Evolutionary conservation across 1,140 invertebrate species (phyloP), one percentile per base, ranked within the genome.

Genomic region (Nasonia longicornis): DNA sequence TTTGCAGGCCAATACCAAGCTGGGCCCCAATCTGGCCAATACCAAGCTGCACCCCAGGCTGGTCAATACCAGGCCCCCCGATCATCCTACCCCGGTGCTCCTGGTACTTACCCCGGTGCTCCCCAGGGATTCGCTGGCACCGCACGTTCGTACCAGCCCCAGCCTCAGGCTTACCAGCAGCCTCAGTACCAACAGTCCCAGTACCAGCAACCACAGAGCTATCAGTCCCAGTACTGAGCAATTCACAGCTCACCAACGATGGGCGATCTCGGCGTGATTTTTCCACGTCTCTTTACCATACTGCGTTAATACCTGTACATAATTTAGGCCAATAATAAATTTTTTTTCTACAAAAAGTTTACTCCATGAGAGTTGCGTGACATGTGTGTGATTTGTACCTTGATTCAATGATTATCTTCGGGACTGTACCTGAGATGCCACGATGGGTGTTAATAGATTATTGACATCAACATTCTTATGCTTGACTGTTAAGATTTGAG

Each of bases 271-370:
- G 42, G 63, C 58, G 45, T 71, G 45, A 31, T 20, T 81, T 12
- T 26, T 14, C 35, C 79, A 35, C 58, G 64, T 72, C 67, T 16
- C 75, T 79, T 69, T 26, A 42, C 63, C 73, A 64, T 7, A 67
- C 10, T 74, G 63, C 81, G 71, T 75, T 76, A 70, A 79, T 75
- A 78, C 71, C 83, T 91, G 89, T 91, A 90, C 83, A 90, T 91
- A 90, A 85, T 88, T 86, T 91, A 90, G 89, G 86, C 85, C 85
- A 31, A 82, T 79, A 91, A 91, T 91, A 91, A 90, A 90, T 90
- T 90, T 84, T 87, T 89, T 87, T 88, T 80, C 70, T 87, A 83
- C 72, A 84, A 85, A 84, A 67, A 67, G 0, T 4, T 38, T 20
- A 10, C 35, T 71, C 35, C 14, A 14, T 20, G 12, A 4, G 64